Conservation (phyloP, 2,888 invertebrate genomes). For the Poecilus cupreus region DNA sequence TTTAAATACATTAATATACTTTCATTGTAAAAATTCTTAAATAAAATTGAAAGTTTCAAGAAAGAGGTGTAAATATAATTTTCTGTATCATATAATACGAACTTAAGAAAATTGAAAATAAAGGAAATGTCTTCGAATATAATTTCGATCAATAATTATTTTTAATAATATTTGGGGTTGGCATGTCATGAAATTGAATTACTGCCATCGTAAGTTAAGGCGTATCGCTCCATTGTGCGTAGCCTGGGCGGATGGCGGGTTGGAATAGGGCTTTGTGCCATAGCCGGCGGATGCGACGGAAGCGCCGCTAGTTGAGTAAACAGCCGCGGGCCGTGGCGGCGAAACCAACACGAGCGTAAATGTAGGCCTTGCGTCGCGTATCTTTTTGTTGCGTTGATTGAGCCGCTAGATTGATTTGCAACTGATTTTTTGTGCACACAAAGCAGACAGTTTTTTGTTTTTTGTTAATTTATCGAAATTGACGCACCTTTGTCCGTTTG, state of each 20-base stretch:
- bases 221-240: background rate
- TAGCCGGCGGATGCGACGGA: slow-evolving; percentile 1
- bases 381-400: slow-evolving; percentile 51
- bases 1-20: too few species aligned
- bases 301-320: slow-evolving; percentile 52
- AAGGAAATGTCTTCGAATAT: background rate
- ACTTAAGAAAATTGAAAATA: background rate
- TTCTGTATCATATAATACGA: too few species aligned
- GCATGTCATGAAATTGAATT: slow-evolving; percentile 20
- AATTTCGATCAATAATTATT: background rate
- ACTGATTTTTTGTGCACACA: slow-evolving; percentile 49
- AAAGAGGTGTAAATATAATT: too few species aligned
- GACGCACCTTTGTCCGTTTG: slow-evolving; percentile 40
- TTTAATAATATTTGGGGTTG: background rate
- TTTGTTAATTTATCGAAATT: slow-evolving; percentile 53
- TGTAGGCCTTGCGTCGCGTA: slow-evolving; percentile 31
- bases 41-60: too few species aligned
- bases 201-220: background rate
- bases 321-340: slow-evolving; percentile 23
- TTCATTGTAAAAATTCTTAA: too few species aligned
- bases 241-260: background rate
- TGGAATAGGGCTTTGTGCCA: background rate
- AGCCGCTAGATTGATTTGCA: slow-evolving; percentile 56
- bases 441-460: slow-evolving; percentile 18
- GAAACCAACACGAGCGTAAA: background rate